These are phyloP conservation scores for Acronicta aceris DNA, from an alignment of 2,888 invertebrate species.

Conservation along the genomic window DNA sequence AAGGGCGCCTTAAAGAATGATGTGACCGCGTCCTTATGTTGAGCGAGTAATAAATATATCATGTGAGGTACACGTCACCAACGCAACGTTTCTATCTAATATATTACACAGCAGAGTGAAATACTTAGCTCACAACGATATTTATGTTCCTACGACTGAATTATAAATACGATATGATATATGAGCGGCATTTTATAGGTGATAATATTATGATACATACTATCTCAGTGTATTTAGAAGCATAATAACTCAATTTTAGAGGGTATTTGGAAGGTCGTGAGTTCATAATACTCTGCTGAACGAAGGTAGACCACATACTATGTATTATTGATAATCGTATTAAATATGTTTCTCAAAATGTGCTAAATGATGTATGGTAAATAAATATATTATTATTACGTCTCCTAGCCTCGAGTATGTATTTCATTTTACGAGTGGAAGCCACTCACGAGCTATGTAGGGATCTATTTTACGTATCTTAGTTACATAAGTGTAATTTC, in stretches of 20 bases:
- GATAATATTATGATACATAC: conserved; percentile 36
- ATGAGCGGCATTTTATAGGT: conserved; percentile 45
- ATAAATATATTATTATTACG: not conserved
- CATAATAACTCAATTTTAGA: conserved; percentile 15
- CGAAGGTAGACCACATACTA: not conserved
- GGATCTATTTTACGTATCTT: too few species aligned
- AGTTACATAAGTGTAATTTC: too few species aligned
- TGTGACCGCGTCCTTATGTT: conserved; percentile 62
- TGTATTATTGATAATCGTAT: not conserved
- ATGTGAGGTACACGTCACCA: conserved; percentile 66
- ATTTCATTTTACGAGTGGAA: too few species aligned
- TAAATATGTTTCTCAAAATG: not conserved
- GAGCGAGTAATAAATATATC: conserved; percentile 78
- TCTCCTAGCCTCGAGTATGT: not conserved
- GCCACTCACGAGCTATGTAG: too few species aligned
- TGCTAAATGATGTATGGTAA: not conserved
- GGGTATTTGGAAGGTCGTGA: conserved; percentile 2
- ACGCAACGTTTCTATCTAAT: conserved; percentile 71
- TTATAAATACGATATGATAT: conserved; percentile 58
- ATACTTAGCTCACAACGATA: conserved; percentile 73
- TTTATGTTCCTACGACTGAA: conserved; percentile 68
- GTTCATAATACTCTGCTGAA: not conserved
- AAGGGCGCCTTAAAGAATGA: conserved; percentile 75
- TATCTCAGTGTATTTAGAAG: conserved; percentile 18
- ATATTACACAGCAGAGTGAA: conserved; percentile 73